These are phyloP conservation scores for Tetrax tetrax DNA, from an alignment of 2,113 vertebrate genomes.

Conservation along the genomic window DNA sequence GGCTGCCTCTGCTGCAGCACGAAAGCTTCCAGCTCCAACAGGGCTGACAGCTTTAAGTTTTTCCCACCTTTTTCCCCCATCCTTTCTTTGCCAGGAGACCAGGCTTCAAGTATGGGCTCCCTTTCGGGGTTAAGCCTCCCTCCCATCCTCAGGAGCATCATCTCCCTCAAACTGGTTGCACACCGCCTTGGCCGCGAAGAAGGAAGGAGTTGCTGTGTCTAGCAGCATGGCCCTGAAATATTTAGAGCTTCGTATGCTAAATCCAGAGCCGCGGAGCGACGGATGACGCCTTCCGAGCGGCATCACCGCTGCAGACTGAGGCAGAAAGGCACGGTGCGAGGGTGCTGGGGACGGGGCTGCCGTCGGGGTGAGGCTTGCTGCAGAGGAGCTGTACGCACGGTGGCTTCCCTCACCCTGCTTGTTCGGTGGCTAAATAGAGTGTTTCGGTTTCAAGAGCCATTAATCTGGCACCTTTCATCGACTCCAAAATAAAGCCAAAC, in stretches of 20 bases:
- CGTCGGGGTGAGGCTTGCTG: neutral
- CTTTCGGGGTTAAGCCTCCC: neutral
- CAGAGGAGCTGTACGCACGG: rapidly evolving
- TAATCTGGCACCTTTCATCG: neutral
- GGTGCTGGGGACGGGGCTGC: neutral
- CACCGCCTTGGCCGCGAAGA: neutral
- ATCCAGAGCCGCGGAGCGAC: rapidly evolving
- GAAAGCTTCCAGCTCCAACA: neutral
- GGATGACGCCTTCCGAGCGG: rapidly evolving
- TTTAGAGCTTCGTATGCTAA: neutral
- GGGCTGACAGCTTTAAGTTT: neutral
- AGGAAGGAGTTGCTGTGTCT: neutral
- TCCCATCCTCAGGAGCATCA: neutral
- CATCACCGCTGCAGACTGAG: rapidly evolving
- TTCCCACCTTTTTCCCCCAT: neutral
- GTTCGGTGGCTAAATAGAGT: neutral
- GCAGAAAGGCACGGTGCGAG: neutral
- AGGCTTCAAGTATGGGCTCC: neutral
- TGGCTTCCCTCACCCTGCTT: rapidly evolving
- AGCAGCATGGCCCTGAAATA: neutral
- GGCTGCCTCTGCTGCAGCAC: neutral
- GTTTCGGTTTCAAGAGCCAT: neutral
- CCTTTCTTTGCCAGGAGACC: neutral
- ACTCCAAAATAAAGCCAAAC: neutral
- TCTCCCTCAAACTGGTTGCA: rapidly evolving